Conservation (phyloP, 1,140 invertebrate species). For the Leucophenga varia region DNA sequence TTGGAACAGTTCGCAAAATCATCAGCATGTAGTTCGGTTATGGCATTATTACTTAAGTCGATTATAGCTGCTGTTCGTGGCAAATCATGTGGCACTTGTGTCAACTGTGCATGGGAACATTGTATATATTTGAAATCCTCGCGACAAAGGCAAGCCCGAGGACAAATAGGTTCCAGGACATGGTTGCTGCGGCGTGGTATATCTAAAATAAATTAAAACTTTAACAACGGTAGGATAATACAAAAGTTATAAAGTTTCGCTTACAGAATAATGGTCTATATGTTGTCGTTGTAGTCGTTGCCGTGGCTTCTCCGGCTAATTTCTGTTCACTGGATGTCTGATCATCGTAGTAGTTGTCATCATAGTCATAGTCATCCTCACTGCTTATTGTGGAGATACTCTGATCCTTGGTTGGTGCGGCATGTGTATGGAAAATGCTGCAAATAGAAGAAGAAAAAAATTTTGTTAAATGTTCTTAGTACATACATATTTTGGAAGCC, state of each 20-base stretch:
- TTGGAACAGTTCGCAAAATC: constrained; percentile 45
- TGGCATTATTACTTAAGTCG: constrained; percentile 48
- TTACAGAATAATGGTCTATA: constrained; percentile 43
- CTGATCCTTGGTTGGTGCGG: constrained; percentile 29
- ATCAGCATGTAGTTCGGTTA: constrained; percentile 34
- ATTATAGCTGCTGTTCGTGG: constrained; percentile 41
- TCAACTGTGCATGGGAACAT: constrained; percentile 37
- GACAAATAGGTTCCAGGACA: constrained; percentile 46
- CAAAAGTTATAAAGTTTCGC: constrained; percentile 1
- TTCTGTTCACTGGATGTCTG: no score
- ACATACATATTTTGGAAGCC: no score
- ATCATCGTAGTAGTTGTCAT: constrained; percentile 33
- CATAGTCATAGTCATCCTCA: constrained; percentile 23
- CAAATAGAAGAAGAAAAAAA: constrained; percentile 10
- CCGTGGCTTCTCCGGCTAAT: constrained; percentile 18
- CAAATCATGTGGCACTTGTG: constrained; percentile 43
- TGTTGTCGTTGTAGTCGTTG: constrained; percentile 36
- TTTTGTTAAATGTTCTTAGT: not conserved
- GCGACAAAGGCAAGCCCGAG: constrained; percentile 38
- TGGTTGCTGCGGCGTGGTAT: constrained; percentile 46
- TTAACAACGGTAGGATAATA: not conserved
- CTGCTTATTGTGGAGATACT: constrained; percentile 9
- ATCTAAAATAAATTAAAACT: constrained; percentile 15
- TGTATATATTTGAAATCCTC: constrained; percentile 42
- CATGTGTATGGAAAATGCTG: constrained; percentile 38